These are phyloP conservation scores for Polietes domitor DNA, from an alignment of 2,888 invertebrate species.

Conservation along the genomic window DNA sequence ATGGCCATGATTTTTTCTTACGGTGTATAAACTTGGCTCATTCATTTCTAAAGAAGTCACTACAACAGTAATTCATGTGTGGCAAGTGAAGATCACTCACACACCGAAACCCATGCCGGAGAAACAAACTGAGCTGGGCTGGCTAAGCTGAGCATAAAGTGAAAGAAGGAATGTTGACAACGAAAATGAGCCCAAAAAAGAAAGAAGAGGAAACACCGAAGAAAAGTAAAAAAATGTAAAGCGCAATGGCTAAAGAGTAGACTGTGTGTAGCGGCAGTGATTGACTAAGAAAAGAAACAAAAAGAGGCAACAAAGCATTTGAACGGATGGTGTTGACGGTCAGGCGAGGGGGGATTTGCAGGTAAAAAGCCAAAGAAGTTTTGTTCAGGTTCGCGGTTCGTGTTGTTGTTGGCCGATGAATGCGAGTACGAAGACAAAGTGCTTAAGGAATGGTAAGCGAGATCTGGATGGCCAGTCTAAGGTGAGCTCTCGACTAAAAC, in stretches of 20 bases:
- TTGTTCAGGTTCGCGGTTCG: conserved; percentile 24
- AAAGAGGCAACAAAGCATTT: conserved; percentile 13
- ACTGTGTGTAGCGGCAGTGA: conserved; percentile 18
- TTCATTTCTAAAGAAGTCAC: conserved; percentile 25
- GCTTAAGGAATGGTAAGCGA: conserved; percentile 79
- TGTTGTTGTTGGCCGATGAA: conserved; percentile 6
- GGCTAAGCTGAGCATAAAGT: conserved; percentile 12
- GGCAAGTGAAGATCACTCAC: conserved; percentile 58
- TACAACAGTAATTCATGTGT: conserved; percentile 41
- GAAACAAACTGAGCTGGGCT: conserved; percentile 5
- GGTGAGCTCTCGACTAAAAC: conserved; percentile 79
- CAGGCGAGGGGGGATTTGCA: background rate
- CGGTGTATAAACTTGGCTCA: conserved; percentile 55
- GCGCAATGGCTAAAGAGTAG: conserved; percentile 48
- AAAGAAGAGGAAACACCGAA: conserved; percentile 54
- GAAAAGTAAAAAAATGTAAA: conserved; percentile 28
- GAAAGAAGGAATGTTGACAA: conserved; percentile 52
- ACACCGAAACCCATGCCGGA: conserved; percentile 6
- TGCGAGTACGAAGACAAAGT: conserved; percentile 66
- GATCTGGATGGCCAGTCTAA: conserved; percentile 78
- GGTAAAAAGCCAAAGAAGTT: conserved; percentile 58
- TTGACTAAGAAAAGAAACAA: conserved; percentile 17
- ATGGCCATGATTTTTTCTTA: conserved; percentile 9
- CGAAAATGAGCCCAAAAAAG: conserved; percentile 42
- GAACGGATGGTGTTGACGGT: background rate